A percentile compares a stretch with the other conserved stretches of the same genome.
These are phyloP conservation scores for Apomyelois bistriatella DNA, from an alignment of 2,888 invertebrate genomes.

Conservation along the genomic window DNA sequence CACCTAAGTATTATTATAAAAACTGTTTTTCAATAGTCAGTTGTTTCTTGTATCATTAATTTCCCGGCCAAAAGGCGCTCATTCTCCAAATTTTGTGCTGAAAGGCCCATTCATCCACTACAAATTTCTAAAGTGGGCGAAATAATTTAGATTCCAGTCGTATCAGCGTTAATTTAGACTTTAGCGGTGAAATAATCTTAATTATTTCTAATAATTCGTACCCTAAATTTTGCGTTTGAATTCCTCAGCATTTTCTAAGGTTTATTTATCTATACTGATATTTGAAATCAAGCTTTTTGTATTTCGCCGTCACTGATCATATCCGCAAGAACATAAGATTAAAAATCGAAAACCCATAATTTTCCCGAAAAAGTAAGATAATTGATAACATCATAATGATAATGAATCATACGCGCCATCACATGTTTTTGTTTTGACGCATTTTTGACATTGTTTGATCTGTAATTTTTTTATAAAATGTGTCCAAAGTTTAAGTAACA, in stretches of 20 bases:
- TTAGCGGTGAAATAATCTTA: slow-evolving; percentile 9
- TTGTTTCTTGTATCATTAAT: background rate
- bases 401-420: too few relatives aligned
- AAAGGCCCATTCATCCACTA: slow-evolving; percentile 2
- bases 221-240: background rate
- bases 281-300: too few relatives aligned
- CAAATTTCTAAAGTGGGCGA: slow-evolving; percentile 5
- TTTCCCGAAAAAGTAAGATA: too few relatives aligned
- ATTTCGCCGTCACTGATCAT: too few relatives aligned
- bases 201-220: slow-evolving; percentile 10
- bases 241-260: background rate
- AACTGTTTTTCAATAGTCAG: background rate
- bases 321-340: too few relatives aligned
- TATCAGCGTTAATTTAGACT: slow-evolving; percentile 2
- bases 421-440: too few relatives aligned
- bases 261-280: background rate
- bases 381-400: too few relatives aligned
- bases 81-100: background rate
- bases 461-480: too few relatives aligned
- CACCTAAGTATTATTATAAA: too few relatives aligned
- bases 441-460: too few relatives aligned
- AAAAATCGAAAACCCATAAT: too few relatives aligned
- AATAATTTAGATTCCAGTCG: slow-evolving; percentile 13
- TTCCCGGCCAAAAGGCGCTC: background rate
- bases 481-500: too few relatives aligned